Percentiles rank a stretch among this genome's conserved stretches.
Conservation (phyloP, 2,888 invertebrate genomes). For the Himalopsyche kuldschensis region DNA sequence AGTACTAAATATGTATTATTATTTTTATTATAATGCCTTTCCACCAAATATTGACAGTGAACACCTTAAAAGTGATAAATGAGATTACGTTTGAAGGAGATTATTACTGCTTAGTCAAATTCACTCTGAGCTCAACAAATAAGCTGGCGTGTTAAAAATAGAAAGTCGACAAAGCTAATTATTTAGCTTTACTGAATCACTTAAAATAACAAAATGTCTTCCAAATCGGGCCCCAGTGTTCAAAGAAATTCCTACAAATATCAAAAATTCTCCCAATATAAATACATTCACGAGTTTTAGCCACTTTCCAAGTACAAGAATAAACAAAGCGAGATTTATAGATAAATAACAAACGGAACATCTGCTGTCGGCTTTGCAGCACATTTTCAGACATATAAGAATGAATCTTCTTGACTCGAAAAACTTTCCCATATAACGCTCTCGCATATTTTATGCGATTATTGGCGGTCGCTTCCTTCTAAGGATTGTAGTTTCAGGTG, state of each 20-base stretch:
- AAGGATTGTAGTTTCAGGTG: background rate
- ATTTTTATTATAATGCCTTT: too few species aligned
- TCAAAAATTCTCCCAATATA: background rate
- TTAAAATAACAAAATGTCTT: background rate
- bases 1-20: too few species aligned
- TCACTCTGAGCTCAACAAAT: background rate
- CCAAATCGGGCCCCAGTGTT: background rate
- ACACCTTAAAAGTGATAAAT: too few species aligned
- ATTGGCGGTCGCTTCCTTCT: background rate
- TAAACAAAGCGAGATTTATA: slow-evolving; percentile 30
- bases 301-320: slow-evolving; percentile 3
- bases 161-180: background rate
- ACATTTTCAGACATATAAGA: background rate
- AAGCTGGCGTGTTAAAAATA: background rate
- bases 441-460: background rate
- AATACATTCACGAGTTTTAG: background rate
- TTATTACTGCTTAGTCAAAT: background rate
- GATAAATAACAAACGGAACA: slow-evolving; percentile 17
- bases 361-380: slow-evolving; percentile 17
- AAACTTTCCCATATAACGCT: background rate
- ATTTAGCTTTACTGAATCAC: background rate
- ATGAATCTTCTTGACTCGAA: background rate
- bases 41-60: too few species aligned
- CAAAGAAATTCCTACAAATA: slow-evolving; percentile 5
- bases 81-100: background rate